Evolutionary conservation across 2,888 invertebrate genomes (phyloP).

Genomic region (Meandrusa payeni): DNA sequence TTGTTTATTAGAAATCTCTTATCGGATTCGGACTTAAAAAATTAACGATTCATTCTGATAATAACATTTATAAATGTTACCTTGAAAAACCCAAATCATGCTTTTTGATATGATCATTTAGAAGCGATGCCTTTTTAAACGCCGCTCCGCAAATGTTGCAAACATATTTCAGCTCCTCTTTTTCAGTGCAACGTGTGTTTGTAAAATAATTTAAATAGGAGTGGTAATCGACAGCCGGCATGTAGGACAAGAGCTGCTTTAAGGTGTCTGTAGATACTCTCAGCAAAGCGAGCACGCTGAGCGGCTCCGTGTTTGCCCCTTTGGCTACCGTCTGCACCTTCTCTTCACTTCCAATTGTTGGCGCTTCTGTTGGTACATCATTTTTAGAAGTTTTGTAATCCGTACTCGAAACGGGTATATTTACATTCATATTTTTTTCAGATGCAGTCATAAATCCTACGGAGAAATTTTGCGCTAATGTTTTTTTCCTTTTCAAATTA

Average conservation of each 20-base stretch:
- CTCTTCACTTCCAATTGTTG: constrained; percentile 14
- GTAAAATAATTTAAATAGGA: too few species aligned
- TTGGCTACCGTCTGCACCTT: constrained; percentile 35
- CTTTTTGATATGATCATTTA: constrained; percentile 54
- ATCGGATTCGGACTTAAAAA: too few species aligned
- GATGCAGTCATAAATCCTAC: constrained; percentile 43
- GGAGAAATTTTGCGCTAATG: constrained; percentile 33
- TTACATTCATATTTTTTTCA: constrained; percentile 44
- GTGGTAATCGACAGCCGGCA: constrained; percentile 49
- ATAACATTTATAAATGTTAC: too few species aligned
- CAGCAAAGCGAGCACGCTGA: constrained; percentile 51
- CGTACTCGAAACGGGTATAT: constrained; percentile 40
- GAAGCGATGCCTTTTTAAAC: constrained; percentile 48
- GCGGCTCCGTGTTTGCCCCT: constrained; percentile 67
- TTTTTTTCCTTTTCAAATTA: constrained; percentile 7
- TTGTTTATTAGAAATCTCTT: too few species aligned
- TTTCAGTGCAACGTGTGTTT: constrained; percentile 25
- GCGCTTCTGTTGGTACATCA: constrained; percentile 30
- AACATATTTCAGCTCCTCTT: constrained; percentile 36
- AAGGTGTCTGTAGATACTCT: constrained; percentile 53
- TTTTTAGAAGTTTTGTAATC: constrained; percentile 20
- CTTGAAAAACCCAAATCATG: constrained; percentile 51
- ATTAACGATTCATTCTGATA: too few species aligned
- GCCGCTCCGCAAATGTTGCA: constrained; percentile 62
- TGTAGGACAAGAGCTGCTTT: constrained; percentile 48